These are phyloP conservation scores for Moxostoma hubbsi DNA, from an alignment of 2,797 vertebrate genomes.

Conservation along the genomic window DNA sequence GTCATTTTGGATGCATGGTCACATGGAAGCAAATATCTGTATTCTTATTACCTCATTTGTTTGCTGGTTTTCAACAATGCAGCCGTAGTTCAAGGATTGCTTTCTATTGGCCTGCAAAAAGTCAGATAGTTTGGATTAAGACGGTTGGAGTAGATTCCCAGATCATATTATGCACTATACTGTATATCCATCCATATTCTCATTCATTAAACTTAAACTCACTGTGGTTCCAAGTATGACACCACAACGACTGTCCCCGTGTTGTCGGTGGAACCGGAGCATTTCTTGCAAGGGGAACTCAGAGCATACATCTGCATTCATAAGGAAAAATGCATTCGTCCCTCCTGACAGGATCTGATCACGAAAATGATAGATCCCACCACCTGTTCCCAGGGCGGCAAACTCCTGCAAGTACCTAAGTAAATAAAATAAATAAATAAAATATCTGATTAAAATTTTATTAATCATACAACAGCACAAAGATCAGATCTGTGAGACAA, in stretches of 20 bases:
- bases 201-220: slow-evolving; percentile 56
- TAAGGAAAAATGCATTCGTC: slow-evolving; percentile 90
- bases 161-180: background rate
- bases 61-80: slow-evolving; percentile 90
- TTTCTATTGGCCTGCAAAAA: slow-evolving; percentile 89
- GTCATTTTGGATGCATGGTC: too few relatives aligned
- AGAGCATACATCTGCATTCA: slow-evolving; percentile 95
- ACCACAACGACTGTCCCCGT: slow-evolving; percentile 82
- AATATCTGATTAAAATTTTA: slow-evolving; percentile 9
- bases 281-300: slow-evolving; percentile 92
- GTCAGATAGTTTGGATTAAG: background rate
- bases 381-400: slow-evolving; percentile 90
- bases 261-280: slow-evolving; percentile 84
- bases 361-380: slow-evolving; percentile 97
- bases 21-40: background rate
- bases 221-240: slow-evolving; percentile 95
- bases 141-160: background rate
- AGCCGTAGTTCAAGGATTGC: slow-evolving; percentile 96
- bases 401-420: slow-evolving; percentile 96
- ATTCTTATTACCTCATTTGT: slow-evolving; percentile 87
- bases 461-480: too few relatives aligned
- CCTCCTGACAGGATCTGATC: slow-evolving; percentile 95
- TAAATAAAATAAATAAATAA: too few relatives aligned
- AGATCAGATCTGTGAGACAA: too few relatives aligned
- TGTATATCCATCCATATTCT: background rate